A percentile compares a stretch with the other conserved stretches of the same genome.
Evolutionary conservation across 2,888 invertebrate genomes (phyloP).

Genomic region (Luperina nickerlii): DNA sequence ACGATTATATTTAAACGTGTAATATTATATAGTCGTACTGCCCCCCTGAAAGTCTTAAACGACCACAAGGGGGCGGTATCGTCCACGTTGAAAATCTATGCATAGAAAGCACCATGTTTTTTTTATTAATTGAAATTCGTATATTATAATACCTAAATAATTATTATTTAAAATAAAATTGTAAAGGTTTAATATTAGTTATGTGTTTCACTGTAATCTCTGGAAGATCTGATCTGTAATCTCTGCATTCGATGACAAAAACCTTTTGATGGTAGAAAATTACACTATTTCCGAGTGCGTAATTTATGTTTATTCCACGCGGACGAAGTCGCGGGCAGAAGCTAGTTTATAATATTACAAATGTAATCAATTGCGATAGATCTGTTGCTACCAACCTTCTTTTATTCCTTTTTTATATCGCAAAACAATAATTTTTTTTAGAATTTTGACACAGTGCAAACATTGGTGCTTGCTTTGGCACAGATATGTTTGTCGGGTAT

Average conservation of each 20-base stretch:
- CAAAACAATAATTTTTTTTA: not conserved
- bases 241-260: not conserved
- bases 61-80: too few relatives aligned
- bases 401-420: not conserved
- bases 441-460: slow-evolving; percentile 13
- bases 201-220: not conserved
- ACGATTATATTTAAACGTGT: too few relatives aligned
- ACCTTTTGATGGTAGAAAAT: not conserved
- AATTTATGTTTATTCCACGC: not conserved
- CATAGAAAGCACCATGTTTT: not conserved
- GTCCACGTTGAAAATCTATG: too few relatives aligned
- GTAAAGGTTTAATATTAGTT: not conserved
- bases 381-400: not conserved
- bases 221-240: not conserved
- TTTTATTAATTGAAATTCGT: not conserved
- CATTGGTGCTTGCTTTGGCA: not conserved
- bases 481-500: slow-evolving; percentile 14
- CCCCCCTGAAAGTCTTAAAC: too few relatives aligned
- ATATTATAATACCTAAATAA: not conserved
- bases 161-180: not conserved
- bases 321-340: not conserved
- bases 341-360: not conserved
- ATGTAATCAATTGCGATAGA: not conserved
- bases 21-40: too few relatives aligned
- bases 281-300: not conserved